phyloP scores from a whole-genome alignment of 1,140 invertebrate genomes.

The Zelostemma sp. region DNA sequence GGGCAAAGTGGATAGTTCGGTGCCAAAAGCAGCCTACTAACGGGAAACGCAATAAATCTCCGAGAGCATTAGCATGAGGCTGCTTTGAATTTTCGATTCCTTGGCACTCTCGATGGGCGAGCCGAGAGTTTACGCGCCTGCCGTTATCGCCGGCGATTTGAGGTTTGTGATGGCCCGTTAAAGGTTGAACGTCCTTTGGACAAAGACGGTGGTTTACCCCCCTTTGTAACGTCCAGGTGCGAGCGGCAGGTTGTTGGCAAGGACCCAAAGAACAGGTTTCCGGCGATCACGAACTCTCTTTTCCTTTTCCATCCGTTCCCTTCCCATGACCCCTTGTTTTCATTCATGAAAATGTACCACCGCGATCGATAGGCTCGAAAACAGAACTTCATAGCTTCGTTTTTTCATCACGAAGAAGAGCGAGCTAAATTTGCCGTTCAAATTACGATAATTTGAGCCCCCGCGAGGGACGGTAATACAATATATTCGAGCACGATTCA shows the following conservation, averaged over 20 bases:
- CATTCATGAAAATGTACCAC: constrained; percentile 36
- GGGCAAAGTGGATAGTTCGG: constrained; percentile 5
- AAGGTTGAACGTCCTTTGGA: constrained; percentile 51
- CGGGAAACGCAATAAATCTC: constrained; percentile 41
- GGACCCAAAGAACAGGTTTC: constrained; percentile 60
- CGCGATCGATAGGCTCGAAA: constrained; percentile 36
- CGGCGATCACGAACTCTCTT: constrained; percentile 49
- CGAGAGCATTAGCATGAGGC: constrained; percentile 25
- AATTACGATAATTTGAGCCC: no score
- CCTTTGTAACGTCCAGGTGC: constrained; percentile 59
- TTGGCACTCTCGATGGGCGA: constrained; percentile 35
- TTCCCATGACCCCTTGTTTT: constrained; percentile 7
- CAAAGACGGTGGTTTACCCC: no score
- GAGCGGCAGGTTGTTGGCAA: constrained; percentile 56
- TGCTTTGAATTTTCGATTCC: constrained; percentile 47
- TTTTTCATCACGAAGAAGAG: constrained; percentile 27
- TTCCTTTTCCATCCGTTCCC: constrained; percentile 6
- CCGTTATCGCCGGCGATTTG: constrained; percentile 35
- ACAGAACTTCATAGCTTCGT: background rate
- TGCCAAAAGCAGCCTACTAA: constrained; percentile 9
- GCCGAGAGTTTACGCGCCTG: constrained; percentile 25
- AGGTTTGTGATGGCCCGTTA: constrained; percentile 44
- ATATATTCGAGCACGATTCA: constrained; percentile 19
- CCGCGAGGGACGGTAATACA: constrained; percentile 20
- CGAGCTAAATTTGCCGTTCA: no score